phyloP scores from a whole-genome alignment of 2,797 vertebrate species.

The Aldrovandia affinis region DNA sequence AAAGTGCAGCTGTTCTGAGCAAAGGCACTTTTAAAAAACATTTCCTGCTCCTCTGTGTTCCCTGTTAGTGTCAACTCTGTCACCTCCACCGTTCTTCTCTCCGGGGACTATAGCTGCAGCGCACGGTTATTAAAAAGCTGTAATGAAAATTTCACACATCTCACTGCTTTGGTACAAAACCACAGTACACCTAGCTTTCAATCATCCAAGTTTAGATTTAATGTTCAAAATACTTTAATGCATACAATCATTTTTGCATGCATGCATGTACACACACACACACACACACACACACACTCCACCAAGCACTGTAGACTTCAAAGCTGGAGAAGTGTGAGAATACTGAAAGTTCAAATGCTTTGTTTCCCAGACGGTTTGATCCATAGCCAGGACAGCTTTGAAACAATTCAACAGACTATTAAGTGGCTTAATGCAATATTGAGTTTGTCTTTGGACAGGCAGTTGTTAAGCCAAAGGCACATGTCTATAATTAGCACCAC shows the following conservation, averaged over 20 bases:
- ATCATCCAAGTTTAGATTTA: conserved; percentile 13
- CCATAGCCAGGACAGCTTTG: neutral
- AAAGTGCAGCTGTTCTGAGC: conserved; percentile 5
- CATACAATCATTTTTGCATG: neutral
- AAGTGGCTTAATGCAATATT: neutral
- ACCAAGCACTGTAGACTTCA: neutral
- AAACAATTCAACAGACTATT: neutral
- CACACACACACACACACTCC: neutral
- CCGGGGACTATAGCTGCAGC: neutral
- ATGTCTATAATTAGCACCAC: conserved; percentile 65
- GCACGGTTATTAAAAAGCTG: conserved; percentile 24
- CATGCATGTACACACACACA: conserved; percentile 10
- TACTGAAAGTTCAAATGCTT: conserved; percentile 10
- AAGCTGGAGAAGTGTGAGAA: neutral
- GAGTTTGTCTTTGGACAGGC: conserved; percentile 46
- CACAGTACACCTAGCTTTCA: conserved; percentile 19
- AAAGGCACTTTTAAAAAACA: neutral
- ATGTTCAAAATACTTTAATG: neutral
- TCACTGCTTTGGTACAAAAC: neutral
- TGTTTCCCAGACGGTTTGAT: conserved; percentile 22
- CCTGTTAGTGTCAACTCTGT: neutral
- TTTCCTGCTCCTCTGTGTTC: neutral
- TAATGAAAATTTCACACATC: conserved; percentile 8
- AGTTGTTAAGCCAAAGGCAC: conserved; percentile 63
- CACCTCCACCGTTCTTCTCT: conserved; percentile 3